Conservation (phyloP, 2,797 vertebrate species). For the Sciurus vulgaris region DNA sequence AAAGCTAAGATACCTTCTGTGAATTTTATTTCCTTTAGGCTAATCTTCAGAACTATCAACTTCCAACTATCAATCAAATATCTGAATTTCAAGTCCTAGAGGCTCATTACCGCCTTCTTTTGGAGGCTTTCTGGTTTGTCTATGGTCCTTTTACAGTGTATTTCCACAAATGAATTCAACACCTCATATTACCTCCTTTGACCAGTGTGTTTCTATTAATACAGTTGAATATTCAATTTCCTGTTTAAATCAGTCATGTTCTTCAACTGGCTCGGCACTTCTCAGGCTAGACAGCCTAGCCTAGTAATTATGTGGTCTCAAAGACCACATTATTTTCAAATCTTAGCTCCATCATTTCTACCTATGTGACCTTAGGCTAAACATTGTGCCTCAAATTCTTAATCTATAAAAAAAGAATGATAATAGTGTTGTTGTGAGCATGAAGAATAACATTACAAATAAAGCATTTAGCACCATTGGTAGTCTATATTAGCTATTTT, state of each 20-base stretch:
- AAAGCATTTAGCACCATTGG: neutral
- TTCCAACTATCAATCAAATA: neutral
- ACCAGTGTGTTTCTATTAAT: conserved; percentile 42
- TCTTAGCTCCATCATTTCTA: neutral
- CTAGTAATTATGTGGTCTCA: neutral
- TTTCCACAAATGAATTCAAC: neutral
- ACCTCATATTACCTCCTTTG: neutral
- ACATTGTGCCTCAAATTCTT: neutral
- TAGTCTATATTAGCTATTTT: neutral
- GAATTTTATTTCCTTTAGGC: neutral
- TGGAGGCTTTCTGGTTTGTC: neutral
- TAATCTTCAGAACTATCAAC: neutral
- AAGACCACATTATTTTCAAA: neutral
- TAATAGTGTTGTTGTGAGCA: neutral
- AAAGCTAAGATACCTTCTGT: neutral
- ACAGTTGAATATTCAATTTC: neutral
- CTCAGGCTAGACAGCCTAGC: neutral
- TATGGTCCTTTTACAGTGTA: neutral
- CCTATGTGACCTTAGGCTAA: neutral
- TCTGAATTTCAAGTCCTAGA: neutral
- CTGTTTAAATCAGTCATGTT: neutral
- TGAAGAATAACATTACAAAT: neutral
- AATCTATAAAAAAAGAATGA: neutral
- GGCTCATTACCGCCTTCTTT: neutral
- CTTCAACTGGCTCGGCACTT: neutral